phyloP scores from a whole-genome alignment of 2,113 vertebrate species.

The Grus americana region DNA sequence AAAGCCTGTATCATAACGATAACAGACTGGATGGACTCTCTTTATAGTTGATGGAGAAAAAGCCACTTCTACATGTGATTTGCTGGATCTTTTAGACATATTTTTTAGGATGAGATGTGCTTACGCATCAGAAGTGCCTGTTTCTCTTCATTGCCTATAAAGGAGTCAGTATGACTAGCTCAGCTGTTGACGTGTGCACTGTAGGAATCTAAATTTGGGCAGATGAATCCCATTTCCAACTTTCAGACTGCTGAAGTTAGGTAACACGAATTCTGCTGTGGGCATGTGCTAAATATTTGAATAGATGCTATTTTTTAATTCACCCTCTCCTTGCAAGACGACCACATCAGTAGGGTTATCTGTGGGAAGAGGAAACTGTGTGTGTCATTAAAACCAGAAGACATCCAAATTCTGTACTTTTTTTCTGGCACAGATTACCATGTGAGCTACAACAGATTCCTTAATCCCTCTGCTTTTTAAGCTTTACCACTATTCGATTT shows the following conservation, averaged over 20 bases:
- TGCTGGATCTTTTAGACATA: not conserved
- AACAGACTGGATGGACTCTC: not conserved
- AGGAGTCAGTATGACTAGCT: conserved; percentile 56
- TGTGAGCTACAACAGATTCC: not conserved
- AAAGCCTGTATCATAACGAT: not conserved
- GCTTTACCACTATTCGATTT: not conserved
- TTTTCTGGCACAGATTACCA: conserved; percentile 24
- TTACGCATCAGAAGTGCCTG: conserved; percentile 61
- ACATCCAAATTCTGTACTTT: conserved; percentile 23
- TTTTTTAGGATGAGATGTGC: conserved; percentile 53
- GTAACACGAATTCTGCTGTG: conserved; percentile 58
- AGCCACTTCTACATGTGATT: conserved; percentile 5
- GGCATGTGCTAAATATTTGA: conserved; percentile 62
- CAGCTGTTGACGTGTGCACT: conserved; percentile 59
- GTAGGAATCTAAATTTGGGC: conserved; percentile 62
- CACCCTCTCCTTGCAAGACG: conserved; percentile 43
- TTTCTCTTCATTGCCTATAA: conserved; percentile 54
- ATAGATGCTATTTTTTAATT: conserved; percentile 61
- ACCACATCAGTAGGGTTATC: conserved; percentile 41
- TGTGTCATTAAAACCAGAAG: conserved; percentile 53
- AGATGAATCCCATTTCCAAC: conserved; percentile 54
- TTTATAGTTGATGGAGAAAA: not conserved
- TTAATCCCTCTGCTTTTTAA: conserved; percentile 16
- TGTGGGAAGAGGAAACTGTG: conserved; percentile 57
- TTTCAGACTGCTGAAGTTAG: conserved; percentile 53